Base-by-base conservation (phyloP, 1,140 invertebrate species). In the Brachionus plicatilis region DNA sequence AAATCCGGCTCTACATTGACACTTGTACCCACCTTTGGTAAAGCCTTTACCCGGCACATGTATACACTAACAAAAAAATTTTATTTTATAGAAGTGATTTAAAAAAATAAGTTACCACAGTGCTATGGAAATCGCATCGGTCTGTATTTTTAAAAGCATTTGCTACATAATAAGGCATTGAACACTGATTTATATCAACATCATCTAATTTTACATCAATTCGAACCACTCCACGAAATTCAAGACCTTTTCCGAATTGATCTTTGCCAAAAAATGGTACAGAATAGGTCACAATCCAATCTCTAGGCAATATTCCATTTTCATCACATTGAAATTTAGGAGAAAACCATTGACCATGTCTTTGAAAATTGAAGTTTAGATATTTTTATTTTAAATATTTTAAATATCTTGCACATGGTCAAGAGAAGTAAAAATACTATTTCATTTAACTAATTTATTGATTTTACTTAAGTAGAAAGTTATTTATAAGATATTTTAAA, bases 211-310 rank as follows among this genome's bases (percentile, higher is more conserved):
- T 92, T 92, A 98, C 95, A 43, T 95, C 95, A 20, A 98, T 95
- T 85, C 94, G 93, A 11, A 98, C 95, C 84, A 95, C 94, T 87
- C 97, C 97, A 89, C 95, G 88, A 85, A 89, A 90, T 85, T 90
- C 89, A 33, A 89, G 86, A 56, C 84, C 86, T 11, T 87, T 87
- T 66, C 94, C 95, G 68, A 98, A 92, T 88, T 93, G 94, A 88
- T 98, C 96, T 93, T 94, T 95, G 79, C 96, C 96, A 90, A 99
- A 99, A 92, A 99, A 98, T 78, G 96, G 96, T 78, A 93, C 93
- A 75, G 94, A 93, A 91, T 98, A 99, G 50, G 95, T 96, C 85
- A 98, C 92, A 85, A 97, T 92, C 97, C 96, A 99, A 90, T 95
- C 95, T 87, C 95, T 94, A 65, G 94, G 91, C 17, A 86, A 75